A percentile compares a stretch with the other conserved stretches of the same genome.
These are phyloP conservation scores for Oreochromis tanganicae DNA, from an alignment of 2,113 vertebrate species.

Conservation along the genomic window DNA sequence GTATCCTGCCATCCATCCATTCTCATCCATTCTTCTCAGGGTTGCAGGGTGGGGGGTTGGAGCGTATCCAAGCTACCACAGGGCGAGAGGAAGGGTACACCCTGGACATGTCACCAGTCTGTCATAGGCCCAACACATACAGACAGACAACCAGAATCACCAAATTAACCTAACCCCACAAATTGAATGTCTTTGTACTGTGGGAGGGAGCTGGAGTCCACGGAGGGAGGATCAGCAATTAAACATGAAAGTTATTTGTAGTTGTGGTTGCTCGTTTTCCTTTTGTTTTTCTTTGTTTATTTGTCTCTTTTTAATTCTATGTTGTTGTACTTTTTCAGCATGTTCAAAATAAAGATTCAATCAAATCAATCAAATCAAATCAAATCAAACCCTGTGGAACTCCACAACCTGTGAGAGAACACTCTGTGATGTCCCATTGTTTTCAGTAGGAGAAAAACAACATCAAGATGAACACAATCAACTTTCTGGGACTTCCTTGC, in stretches of 20 bases:
- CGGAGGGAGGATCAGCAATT: background rate
- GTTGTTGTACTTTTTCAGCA: no score
- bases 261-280: no score
- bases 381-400: background rate
- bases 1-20: background rate
- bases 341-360: no score
- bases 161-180: fast-evolving
- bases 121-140: fast-evolving
- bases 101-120: background rate
- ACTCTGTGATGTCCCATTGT: fast-evolving
- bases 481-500: background rate
- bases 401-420: background rate
- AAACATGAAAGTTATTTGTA: background rate
- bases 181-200: fast-evolving
- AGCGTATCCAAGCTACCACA: background rate
- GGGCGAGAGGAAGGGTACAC: fast-evolving
- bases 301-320: no score
- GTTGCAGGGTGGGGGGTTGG: background rate
- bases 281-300: no score
- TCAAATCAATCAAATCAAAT: no score
- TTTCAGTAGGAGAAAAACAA: background rate
- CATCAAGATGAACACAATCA: fast-evolving
- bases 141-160: background rate
- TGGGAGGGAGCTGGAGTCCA: background rate
- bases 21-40: background rate